Conservation (phyloP, 2,113 vertebrate genomes). For the Zootoca vivipara region DNA sequence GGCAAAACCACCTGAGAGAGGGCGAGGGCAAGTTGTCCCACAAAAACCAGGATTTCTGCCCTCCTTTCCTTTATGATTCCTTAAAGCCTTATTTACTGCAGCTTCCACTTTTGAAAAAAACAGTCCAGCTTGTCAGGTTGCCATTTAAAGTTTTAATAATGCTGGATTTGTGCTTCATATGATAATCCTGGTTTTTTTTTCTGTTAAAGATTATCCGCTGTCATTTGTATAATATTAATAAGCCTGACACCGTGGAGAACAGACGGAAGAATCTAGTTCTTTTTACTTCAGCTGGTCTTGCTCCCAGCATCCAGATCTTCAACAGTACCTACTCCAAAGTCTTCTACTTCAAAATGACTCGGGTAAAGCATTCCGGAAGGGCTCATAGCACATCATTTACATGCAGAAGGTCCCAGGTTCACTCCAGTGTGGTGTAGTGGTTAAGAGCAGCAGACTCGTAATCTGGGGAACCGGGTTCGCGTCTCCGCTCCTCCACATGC, state of each 20-base stretch:
- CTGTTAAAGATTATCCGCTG: slow-evolving; percentile 48
- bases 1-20: no score
- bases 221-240: slow-evolving; percentile 21
- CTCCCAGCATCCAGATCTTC: slow-evolving; percentile 51
- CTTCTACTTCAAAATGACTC: slow-evolving; percentile 59
- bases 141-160: slow-evolving; percentile 1
- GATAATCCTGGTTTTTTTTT: not conserved
- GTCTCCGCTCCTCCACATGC: no score
- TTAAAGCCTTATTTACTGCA: not conserved
- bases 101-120: not conserved
- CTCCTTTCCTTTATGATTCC: not conserved
- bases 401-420: not conserved
- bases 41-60: no score
- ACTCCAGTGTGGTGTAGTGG: no score
- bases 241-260: not conserved
- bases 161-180: not conserved
- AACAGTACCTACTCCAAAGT: slow-evolving; percentile 49
- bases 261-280: slow-evolving; percentile 21
- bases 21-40: no score
- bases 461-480: no score
- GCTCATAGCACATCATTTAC: not conserved
- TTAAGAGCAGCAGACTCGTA: no score
- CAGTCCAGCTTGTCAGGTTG: not conserved
- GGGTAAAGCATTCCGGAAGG: slow-evolving; percentile 34
- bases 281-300: slow-evolving; percentile 54